Percentiles rank a stretch among this genome's conserved stretches.
These are phyloP conservation scores for Urocolius indicus DNA, from an alignment of 2,113 vertebrate genomes.

Conservation along the genomic window DNA sequence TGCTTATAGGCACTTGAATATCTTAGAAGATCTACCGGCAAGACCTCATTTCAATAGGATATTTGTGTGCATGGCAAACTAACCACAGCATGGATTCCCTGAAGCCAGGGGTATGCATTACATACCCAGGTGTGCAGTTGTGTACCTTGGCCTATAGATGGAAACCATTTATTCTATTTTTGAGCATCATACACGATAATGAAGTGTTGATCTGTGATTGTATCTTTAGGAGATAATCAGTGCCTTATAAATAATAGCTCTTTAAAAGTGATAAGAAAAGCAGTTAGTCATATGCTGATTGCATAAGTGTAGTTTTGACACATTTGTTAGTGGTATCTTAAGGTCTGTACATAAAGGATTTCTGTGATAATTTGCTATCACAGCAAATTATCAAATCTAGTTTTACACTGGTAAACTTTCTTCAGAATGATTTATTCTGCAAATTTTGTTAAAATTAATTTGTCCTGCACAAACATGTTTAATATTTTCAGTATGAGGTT, in stretches of 20 bases:
- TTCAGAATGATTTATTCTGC: background rate
- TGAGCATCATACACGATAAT: background rate
- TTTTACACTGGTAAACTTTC: background rate
- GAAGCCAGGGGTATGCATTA: background rate
- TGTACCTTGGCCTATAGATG: background rate
- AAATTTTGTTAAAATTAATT: background rate
- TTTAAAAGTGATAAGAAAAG: background rate
- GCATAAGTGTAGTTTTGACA: background rate
- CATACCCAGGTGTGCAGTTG: background rate
- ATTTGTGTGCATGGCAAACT: background rate
- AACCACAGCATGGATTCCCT: background rate
- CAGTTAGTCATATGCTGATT: background rate
- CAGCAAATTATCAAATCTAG: background rate
- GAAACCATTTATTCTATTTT: background rate
- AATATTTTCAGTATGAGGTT: background rate
- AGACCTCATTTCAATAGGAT: background rate
- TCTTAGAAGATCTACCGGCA: background rate
- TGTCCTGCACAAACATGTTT: background rate
- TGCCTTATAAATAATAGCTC: background rate
- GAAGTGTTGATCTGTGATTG: background rate
- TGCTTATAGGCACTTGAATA: background rate
- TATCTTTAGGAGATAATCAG: background rate
- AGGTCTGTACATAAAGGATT: background rate
- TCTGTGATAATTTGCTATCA: background rate
- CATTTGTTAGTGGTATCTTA: background rate